Base-by-base conservation (phyloP, 1,140 invertebrate genomes). In the Sitodiplosis mosellana region DNA sequence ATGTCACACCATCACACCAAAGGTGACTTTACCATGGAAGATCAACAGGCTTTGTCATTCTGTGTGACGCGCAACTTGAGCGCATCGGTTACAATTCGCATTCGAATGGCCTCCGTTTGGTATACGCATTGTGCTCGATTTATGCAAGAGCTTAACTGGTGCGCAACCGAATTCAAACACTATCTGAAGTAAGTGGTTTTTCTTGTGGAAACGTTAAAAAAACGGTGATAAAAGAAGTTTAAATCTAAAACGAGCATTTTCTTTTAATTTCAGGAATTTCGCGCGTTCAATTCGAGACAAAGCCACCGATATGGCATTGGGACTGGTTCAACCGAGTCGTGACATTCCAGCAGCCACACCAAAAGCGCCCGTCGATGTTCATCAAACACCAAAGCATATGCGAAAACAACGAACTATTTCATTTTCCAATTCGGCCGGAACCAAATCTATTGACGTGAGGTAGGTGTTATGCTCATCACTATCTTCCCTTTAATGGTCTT, bases 231-330 rank as follows among this genome's bases (percentile, higher is more conserved):
- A n/a, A n/a, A n/a, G n/a, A n/a, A n/a, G n/a, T n/a, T n/a, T n/a
- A n/a, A n/a, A n/a, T n/a, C n/a, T n/a, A n/a, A n/a, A n/a, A n/a
- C n/a, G n/a, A n/a, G n/a, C n/a, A n/a, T n/a, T n/a, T n/a, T n/a
- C n/a, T n/a, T n/a, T n/a, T n/a, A n/a, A n/a, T 56, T 65, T 76
- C 50, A 72, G 80, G 22, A 81, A 86, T 55, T 71, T 92, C 45
- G 80, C 82, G 4, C 72, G 76, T 34, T 87, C 87, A 18, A 85
- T 95, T 51, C 81, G 82, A 55, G 78, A 80, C 45, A 90, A 90
- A 37, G 91, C 91, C 12, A 87, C 87, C 1, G 90, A 95, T 65
- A 88, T 95, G 75, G 91, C 91, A 12, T 79, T 87, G 46, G 89
- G 87, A 20, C 72, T 95, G 41, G 88, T 94, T 1, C 81, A 84